Conservation (phyloP, 2,888 invertebrate species). For the Folsomia manolachei region DNA sequence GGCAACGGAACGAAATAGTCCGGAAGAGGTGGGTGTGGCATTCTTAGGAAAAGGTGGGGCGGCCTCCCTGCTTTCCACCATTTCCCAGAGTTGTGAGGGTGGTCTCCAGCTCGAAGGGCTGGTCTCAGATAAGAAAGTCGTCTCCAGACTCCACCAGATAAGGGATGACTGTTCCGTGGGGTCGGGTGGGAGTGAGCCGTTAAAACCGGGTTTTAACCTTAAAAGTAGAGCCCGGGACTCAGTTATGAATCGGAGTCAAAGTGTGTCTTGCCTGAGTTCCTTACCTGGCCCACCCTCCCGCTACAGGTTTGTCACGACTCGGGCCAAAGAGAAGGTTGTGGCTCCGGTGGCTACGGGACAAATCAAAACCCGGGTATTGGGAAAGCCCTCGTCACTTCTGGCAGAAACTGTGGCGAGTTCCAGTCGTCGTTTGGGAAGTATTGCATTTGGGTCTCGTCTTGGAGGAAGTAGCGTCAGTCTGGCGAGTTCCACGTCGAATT, state of each 20-base stretch:
- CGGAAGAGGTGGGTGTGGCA: not conserved
- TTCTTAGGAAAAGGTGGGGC: no score
- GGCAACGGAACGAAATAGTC: not conserved
- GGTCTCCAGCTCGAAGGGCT: not conserved
- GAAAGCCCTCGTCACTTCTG: not conserved
- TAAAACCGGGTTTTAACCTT: not conserved
- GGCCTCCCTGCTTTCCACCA: not conserved
- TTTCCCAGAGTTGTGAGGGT: not conserved
- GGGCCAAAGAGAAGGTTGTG: not conserved
- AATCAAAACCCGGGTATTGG: not conserved
- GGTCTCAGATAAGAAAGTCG: not conserved
- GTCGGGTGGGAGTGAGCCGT: not conserved
- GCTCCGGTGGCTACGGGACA: not conserved
- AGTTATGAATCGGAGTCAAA: not conserved
- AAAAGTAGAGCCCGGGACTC: no score
- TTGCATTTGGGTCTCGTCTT: not conserved
- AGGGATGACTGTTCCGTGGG: not conserved
- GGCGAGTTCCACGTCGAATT: constrained; percentile 16
- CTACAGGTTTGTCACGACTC: not conserved
- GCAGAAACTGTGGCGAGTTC: not conserved
- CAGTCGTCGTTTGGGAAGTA: not conserved
- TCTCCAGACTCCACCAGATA: no score
- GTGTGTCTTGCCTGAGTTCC: not conserved
- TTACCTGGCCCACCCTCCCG: not conserved
- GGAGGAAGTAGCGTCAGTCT: constrained; percentile 30